These are phyloP conservation scores for Acrocera orbiculus DNA, from an alignment of 2,888 invertebrate genomes.

Conservation along the genomic window DNA sequence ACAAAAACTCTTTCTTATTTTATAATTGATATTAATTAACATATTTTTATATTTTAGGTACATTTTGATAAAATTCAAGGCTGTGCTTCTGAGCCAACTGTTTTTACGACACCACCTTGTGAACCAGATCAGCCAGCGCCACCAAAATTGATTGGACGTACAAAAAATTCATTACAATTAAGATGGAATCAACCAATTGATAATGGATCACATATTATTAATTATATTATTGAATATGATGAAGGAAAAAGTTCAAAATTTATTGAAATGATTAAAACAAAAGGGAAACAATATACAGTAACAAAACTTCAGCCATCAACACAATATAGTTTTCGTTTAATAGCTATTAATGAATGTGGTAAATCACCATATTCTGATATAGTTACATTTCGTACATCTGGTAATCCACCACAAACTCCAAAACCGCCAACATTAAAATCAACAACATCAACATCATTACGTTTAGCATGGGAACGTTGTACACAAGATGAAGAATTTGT, in stretches of 20 bases:
- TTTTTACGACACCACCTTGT: slow-evolving; percentile 64
- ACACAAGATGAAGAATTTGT: slow-evolving; percentile 64
- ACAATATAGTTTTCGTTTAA: slow-evolving; percentile 62
- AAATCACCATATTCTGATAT: slow-evolving; percentile 54
- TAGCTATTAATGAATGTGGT: slow-evolving; percentile 67
- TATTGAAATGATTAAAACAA: slow-evolving; percentile 52
- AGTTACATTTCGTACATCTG: slow-evolving; percentile 52
- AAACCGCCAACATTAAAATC: slow-evolving; percentile 52
- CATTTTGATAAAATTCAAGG: slow-evolving; percentile 54
- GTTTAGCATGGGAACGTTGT: slow-evolving; percentile 56
- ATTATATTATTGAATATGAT: slow-evolving; percentile 64
- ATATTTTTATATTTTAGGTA: slow-evolving; percentile 13
- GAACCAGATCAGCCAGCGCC: slow-evolving; percentile 62
- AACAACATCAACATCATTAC: slow-evolving; percentile 43
- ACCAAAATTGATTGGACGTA: slow-evolving; percentile 52
- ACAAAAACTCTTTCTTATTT: not conserved
- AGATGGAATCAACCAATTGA: slow-evolving; percentile 56
- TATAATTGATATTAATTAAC: not conserved
- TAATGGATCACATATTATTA: slow-evolving; percentile 61
- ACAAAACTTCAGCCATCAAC: slow-evolving; percentile 62
- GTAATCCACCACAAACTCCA: slow-evolving; percentile 63
- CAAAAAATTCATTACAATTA: slow-evolving; percentile 51
- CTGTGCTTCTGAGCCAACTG: slow-evolving; percentile 55
- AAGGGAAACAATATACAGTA: slow-evolving; percentile 57
- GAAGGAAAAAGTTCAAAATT: slow-evolving; percentile 49